Evolutionary conservation across 2,797 vertebrate species (phyloP), one percentile per base, ranked within the genome.

Genomic region (Tauraco hartlaubi): DNA sequence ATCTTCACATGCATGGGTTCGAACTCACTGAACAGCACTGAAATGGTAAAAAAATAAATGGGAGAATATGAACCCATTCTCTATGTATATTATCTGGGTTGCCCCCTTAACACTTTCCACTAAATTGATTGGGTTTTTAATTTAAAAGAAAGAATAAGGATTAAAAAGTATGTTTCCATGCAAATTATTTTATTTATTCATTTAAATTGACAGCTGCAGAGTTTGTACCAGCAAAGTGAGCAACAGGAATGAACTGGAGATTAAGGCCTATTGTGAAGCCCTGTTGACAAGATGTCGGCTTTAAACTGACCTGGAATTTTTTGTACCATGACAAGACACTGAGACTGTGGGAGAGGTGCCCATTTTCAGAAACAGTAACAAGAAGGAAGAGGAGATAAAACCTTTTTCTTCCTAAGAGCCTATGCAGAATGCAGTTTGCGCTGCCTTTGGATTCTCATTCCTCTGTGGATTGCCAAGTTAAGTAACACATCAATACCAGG

Each of bases 381-480:
- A 69, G 37, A 72, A 66, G 26, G 13, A 54, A 41, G 22, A 58
- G 20, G 17, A 71, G 31, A 16, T 17, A 37, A 92, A 63, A 19
- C 11, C 9, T 85, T 92, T 95, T 94, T 73, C 33, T 90, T 52
- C 73, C 16, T 43, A 74, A 31, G 61, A 96, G 66, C 52, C 48
- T 89, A 22, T 56, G 66, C 54, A 75, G 89, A 92, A 94, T 77
- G 61, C 92, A 93, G 62, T 92, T 97, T 93, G 73, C 84, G 82
- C 37, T 88, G 67, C 72, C 67, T 93, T 90, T 94, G 86, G 75
- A 61, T 94, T 95, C 91, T 80, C 46, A 61, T 95, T 76, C 59
- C 90, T 96, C 92, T 81, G 56, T 94, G 88, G 92, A 91, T 96
- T 96, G 92, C 93, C 97, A 97, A 97, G 97, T 97, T 89, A 95